Percentiles rank a stretch among this genome's conserved stretches.
Evolutionary conservation across 2,888 invertebrate species (phyloP).

Genomic region (Blera fallax): DNA sequence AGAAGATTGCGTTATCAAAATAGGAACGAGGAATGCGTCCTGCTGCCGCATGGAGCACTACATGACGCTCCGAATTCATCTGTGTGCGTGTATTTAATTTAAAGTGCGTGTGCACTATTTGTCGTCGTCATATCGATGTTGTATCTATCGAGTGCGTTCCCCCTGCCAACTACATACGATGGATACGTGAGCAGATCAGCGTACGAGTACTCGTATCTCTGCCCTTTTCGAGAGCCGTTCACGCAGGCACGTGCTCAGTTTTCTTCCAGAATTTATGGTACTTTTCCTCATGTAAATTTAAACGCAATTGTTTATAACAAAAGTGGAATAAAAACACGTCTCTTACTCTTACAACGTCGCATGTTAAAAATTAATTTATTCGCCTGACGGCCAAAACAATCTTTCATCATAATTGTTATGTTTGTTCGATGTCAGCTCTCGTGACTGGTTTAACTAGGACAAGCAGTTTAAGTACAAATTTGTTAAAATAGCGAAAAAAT

Average conservation of each 20-base stretch:
- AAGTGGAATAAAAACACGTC: not conserved
- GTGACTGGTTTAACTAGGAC: constrained; percentile 35
- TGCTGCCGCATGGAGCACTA: not conserved
- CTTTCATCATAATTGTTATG: constrained; percentile 33
- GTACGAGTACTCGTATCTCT: not conserved
- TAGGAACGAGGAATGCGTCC: not conserved
- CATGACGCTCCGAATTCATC: too few species aligned
- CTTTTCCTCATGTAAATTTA: too few species aligned
- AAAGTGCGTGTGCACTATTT: constrained; percentile 49
- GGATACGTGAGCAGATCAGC: constrained; percentile 44
- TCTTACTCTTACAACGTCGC: not conserved
- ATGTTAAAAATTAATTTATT: constrained; percentile 29
- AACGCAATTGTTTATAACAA: not conserved
- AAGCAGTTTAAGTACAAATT: constrained; percentile 1
- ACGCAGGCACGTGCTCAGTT: not conserved
- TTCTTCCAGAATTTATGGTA: not conserved
- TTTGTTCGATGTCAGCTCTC: constrained; percentile 31
- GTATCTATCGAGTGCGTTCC: constrained; percentile 37
- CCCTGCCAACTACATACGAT: not conserved
- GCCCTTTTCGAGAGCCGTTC: not conserved
- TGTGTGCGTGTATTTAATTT: not conserved
- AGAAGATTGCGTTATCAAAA: constrained; percentile 11
- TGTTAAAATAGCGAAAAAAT: constrained; percentile 29
- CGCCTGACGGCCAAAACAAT: constrained; percentile 19
- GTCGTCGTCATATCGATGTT: constrained; percentile 9